Conservation (phyloP, 2,113 vertebrate species). For the Gymnarchus niloticus region DNA sequence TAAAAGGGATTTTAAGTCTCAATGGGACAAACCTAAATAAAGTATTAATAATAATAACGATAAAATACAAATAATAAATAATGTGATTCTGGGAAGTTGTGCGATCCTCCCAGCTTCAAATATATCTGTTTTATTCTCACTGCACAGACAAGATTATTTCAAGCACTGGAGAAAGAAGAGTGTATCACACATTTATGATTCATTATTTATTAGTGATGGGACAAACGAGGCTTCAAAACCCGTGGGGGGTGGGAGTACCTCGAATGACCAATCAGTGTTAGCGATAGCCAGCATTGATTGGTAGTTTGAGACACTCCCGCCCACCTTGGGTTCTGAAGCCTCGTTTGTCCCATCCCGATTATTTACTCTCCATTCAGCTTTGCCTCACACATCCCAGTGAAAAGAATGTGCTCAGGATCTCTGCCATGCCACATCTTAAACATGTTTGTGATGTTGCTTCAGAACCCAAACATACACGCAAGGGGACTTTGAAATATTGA, state of each 20-base stretch:
- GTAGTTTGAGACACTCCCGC: no score
- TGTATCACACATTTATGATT: background rate
- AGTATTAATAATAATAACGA: no score
- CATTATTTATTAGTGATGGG: no score
- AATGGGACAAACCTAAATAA: no score
- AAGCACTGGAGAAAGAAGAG: background rate
- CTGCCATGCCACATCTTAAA: conserved; percentile 28
- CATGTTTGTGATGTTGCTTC: conserved; percentile 23
- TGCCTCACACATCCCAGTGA: conserved; percentile 19
- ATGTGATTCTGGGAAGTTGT: background rate
- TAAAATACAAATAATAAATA: background rate
- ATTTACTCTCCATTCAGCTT: conserved; percentile 17
- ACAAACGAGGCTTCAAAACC: no score
- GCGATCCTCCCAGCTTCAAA: background rate
- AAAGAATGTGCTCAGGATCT: background rate
- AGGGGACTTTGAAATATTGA: conserved; percentile 29
- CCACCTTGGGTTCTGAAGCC: no score
- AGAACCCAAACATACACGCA: conserved; percentile 13
- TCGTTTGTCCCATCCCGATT: no score
- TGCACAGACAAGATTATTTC: background rate
- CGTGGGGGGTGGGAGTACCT: no score
- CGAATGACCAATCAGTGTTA: no score
- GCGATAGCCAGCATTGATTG: no score
- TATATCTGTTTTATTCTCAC: background rate
- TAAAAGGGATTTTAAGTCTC: no score